Evolutionary conservation across 2,888 invertebrate genomes (phyloP).

Genomic region (Autographa pulchrina): DNA sequence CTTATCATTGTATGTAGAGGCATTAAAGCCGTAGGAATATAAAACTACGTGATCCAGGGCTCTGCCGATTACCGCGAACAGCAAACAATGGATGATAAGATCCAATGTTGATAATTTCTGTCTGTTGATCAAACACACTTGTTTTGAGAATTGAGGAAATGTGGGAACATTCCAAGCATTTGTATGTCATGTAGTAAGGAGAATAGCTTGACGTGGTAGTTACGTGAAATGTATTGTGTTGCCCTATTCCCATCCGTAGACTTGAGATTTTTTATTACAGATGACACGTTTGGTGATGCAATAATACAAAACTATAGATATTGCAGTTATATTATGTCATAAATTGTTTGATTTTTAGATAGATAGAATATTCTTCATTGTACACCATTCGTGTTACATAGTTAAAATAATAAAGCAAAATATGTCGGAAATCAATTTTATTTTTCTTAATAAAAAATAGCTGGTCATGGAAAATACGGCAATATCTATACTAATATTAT

Average conservation of each 20-base stretch:
- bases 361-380: no score
- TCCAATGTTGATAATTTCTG: constrained; percentile 35
- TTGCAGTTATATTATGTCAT: no score
- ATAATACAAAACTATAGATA: neutral
- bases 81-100: constrained; percentile 54
- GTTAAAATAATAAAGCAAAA: no score
- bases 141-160: constrained; percentile 17
- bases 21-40: constrained; percentile 32
- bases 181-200: neutral
- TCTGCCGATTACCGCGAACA: constrained; percentile 32
- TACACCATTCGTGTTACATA: no score
- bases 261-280: neutral
- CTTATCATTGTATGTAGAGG: constrained; percentile 13
- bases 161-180: constrained; percentile 41
- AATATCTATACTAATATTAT: no score
- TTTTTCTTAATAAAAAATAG: no score
- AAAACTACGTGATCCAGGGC: constrained; percentile 34
- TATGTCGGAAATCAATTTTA: no score
- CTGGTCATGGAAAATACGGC: no score
- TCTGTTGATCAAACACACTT: constrained; percentile 36
- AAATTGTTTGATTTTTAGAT: no score
- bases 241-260: constrained; percentile 1
- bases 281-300: neutral
- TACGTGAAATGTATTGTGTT: constrained; percentile 1
- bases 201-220: neutral